These are phyloP conservation scores for Montipora cactus DNA, from an alignment of 64 coral and sea anemone species.

Conservation along the genomic window DNA sequence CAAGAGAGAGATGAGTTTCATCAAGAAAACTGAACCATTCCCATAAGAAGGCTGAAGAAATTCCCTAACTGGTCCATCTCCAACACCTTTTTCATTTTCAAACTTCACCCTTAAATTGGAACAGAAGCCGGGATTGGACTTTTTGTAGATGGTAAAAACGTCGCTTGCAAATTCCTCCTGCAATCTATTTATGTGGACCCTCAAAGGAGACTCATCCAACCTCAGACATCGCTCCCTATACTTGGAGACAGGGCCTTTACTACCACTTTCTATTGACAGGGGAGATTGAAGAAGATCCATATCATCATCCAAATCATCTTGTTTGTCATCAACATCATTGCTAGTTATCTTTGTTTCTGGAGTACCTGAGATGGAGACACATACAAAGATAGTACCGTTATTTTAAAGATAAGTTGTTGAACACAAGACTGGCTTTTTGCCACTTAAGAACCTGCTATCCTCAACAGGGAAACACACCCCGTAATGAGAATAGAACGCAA, in stretches of 20 bases:
- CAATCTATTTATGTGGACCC: slow-evolving; percentile 25
- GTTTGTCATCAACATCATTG: not conserved
- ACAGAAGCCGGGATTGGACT: not conserved
- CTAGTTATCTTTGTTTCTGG: not conserved
- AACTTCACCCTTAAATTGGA: not conserved
- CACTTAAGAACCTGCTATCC: no score
- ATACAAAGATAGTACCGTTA: no score
- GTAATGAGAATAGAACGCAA: no score
- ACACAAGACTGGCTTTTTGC: no score
- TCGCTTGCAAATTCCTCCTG: slow-evolving; percentile 49
- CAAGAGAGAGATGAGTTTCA: not conserved
- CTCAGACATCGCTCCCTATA: not conserved
- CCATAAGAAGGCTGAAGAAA: slow-evolving; percentile 33
- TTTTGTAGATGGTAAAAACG: slow-evolving; percentile 56
- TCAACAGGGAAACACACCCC: no score
- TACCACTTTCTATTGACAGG: not conserved
- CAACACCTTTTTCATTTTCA: slow-evolving; percentile 37
- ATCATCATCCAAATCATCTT: slow-evolving; percentile 8
- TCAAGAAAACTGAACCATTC: not conserved
- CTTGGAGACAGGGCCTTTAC: not conserved
- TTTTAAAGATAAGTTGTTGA: no score
- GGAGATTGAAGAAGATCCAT: slow-evolving; percentile 20
- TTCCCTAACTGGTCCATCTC: slow-evolving; percentile 30
- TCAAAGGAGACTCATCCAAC: not conserved
- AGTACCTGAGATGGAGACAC: not conserved